Percentiles rank a stretch among this genome's conserved stretches.
These are phyloP conservation scores for Panagrolaimus sp. DNA, from an alignment of 1,140 invertebrate genomes.

Conservation along the genomic window DNA sequence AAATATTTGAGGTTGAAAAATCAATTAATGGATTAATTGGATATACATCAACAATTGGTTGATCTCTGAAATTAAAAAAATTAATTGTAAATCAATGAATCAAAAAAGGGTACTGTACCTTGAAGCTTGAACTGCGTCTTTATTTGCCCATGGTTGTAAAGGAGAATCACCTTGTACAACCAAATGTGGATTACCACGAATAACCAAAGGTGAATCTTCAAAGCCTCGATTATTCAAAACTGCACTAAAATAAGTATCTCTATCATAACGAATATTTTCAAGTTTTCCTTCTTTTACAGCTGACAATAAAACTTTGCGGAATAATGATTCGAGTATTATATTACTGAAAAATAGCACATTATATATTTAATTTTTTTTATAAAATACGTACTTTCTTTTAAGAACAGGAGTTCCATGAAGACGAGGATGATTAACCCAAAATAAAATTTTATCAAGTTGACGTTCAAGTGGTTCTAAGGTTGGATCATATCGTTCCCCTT, in stretches of 20 bases:
- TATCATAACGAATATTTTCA: neutral
- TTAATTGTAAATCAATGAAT: too few relatives aligned
- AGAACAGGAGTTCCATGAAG: conserved; percentile 51
- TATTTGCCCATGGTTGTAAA: conserved; percentile 33
- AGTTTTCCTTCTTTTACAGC: conserved; percentile 18
- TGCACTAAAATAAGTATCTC: neutral
- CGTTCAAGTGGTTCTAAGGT: conserved; percentile 50
- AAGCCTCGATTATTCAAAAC: neutral
- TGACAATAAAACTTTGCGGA: conserved; percentile 34
- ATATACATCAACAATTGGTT: conserved; percentile 43
- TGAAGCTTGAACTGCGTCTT: conserved; percentile 33
- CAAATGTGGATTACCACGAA: conserved; percentile 51
- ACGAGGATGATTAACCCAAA: conserved; percentile 45
- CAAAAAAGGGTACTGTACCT: conserved; percentile 25
- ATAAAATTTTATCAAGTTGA: conserved; percentile 53
- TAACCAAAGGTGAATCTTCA: conserved; percentile 31
- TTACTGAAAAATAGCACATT: conserved; percentile 42
- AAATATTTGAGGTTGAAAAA: conserved; percentile 46
- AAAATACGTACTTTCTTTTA: conserved; percentile 45
- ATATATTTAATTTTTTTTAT: neutral
- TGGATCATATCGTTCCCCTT: conserved; percentile 57
- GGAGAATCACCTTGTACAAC: conserved; percentile 38
- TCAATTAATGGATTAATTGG: conserved; percentile 55
- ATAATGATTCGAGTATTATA: conserved; percentile 50
- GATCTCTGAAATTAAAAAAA: conserved; percentile 20